These are phyloP conservation scores for Acridotheres tristis DNA, from an alignment of 2,797 vertebrate species.

Conservation along the genomic window DNA sequence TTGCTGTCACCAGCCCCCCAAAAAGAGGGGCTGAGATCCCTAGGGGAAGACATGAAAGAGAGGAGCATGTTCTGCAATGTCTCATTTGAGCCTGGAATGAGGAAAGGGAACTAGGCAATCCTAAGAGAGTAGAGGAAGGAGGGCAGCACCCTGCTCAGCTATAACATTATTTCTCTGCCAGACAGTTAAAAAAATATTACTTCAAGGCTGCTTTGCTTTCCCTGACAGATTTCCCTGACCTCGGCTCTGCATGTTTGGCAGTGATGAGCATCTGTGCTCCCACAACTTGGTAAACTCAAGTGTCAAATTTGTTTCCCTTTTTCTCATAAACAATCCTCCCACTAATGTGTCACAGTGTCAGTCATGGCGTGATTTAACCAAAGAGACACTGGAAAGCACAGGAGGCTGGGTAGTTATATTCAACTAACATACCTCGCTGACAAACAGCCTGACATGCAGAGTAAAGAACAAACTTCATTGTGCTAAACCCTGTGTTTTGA, in stretches of 20 bases:
- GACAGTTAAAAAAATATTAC: neutral
- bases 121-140: neutral
- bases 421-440: neutral
- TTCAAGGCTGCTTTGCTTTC: constrained; percentile 22
- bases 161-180: neutral
- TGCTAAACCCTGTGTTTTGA: neutral
- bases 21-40: neutral
- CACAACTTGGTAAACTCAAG: neutral
- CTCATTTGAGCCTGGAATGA: neutral
- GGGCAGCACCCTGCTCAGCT: neutral
- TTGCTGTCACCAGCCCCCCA: neutral
- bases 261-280: constrained; percentile 22
- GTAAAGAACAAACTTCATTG: neutral
- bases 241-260: neutral
- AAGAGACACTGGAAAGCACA: neutral
- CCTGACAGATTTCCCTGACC: constrained; percentile 29
- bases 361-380: neutral
- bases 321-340: constrained; percentile 54
- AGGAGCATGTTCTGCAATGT: neutral
- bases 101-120: neutral
- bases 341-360: neutral
- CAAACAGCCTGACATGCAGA: neutral
- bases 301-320: constrained; percentile 51
- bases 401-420: neutral
- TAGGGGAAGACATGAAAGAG: neutral